Evolutionary conservation across 2,797 vertebrate species (phyloP).

Genomic region (Geotrypetes seraphini): DNA sequence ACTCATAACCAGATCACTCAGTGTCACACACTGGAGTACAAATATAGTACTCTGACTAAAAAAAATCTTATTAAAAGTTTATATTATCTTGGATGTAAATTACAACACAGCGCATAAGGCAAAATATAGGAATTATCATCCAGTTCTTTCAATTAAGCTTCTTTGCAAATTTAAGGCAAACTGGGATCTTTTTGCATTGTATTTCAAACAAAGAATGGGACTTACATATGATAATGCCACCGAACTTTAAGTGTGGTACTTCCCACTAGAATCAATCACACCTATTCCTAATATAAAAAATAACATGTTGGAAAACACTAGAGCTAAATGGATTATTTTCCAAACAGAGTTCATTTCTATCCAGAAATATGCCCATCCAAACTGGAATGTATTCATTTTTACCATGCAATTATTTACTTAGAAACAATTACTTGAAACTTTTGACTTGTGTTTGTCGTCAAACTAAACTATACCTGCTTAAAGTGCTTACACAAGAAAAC

Average conservation of each 20-base stretch:
- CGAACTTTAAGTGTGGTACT: conserved; percentile 7
- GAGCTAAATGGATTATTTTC: too few relatives aligned
- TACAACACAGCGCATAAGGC: conserved; percentile 37
- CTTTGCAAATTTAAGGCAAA: conserved; percentile 46
- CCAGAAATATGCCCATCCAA: too few relatives aligned
- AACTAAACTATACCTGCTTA: not conserved
- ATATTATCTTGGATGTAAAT: conserved; percentile 27
- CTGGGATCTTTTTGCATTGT: conserved; percentile 41
- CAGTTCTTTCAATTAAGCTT: conserved; percentile 34
- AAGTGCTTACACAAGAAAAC: conserved; percentile 28
- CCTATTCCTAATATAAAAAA: too few relatives aligned
- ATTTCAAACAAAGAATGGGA: conserved; percentile 18
- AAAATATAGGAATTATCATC: conserved; percentile 37
- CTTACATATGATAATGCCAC: conserved; percentile 17
- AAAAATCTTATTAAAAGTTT: conserved; percentile 30
- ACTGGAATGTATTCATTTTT: too few relatives aligned
- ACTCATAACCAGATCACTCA: conserved; percentile 18
- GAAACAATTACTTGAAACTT: too few relatives aligned
- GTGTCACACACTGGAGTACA: conserved; percentile 12
- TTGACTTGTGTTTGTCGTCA: not conserved
- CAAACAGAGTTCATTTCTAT: too few relatives aligned
- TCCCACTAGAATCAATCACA: too few relatives aligned
- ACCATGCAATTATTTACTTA: too few relatives aligned
- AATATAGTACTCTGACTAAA: conserved; percentile 20
- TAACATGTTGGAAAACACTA: too few relatives aligned